Base-by-base conservation (phyloP, 2,113 vertebrate species). In the Podarcis cretensis region DNA sequence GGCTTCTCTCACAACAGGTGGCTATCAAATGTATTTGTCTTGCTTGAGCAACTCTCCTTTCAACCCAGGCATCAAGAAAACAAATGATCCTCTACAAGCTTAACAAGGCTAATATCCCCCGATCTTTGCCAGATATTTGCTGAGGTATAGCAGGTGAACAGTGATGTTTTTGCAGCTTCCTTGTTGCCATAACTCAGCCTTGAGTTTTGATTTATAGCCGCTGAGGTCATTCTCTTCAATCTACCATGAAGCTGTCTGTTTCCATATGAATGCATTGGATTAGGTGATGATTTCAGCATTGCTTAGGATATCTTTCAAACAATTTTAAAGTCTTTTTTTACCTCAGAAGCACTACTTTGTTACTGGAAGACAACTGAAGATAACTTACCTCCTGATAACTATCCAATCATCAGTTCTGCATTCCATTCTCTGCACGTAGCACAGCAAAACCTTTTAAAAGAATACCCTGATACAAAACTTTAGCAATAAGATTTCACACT, bases 331-430 rank as follows among this genome's bases (percentile, higher is more conserved):
- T 8, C 2, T 40, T 66, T 57, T 21, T 8, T 66, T 75, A 59
- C 32, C 63, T 69, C 43, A 69, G 43, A 84, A 78, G 74, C 78
- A 83, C 76, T 37, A 78, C 69, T 57, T 69, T 78, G 54, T 43
- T 84, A 69, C 87, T 84, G 74, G 81, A 89, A 43, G 43, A 84
- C n/a, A 77, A 83, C 7, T 27, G 30, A 88, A 88, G 74, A 68
- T 63, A 79, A 86, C 30, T 68, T 63, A 32, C 59, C 66, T 77
- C 40, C 43, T 77, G 81, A 78, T 77, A 69, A 5, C n/a, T 66
- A 84, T n/a, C 73, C 74, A 57, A 12, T 40, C 63, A 84, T 84
- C 74, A 84, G 74, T 89, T 89, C 87, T 89, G 87, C 81, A 89
- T 89, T 84, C 81, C 74, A 89, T 23, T 59, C 65, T 78, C 75